These are phyloP conservation scores for Matsumurasca onukii DNA, from an alignment of 1,140 invertebrate species.

Conservation along the genomic window DNA sequence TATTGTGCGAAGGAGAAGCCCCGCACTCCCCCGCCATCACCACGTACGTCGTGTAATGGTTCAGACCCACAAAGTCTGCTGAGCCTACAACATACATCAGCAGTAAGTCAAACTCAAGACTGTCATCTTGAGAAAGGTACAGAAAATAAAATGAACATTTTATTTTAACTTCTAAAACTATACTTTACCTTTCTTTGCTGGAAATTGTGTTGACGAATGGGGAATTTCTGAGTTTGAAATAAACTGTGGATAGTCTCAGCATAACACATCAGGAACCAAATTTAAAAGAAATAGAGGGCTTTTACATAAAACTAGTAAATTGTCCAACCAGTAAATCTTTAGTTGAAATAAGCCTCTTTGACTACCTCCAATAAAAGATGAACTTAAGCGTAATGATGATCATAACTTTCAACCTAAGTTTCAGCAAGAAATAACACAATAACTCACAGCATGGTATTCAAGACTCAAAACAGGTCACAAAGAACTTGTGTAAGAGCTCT, in stretches of 20 bases:
- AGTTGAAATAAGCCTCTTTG: too few species aligned
- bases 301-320: too few species aligned
- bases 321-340: too few species aligned
- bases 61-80: slow-evolving; percentile 51
- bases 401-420: too few species aligned
- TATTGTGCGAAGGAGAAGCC: slow-evolving; percentile 20
- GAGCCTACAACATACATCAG: slow-evolving; percentile 34
- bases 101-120: not conserved
- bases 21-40: slow-evolving; percentile 5
- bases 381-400: too few species aligned
- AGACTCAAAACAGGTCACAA: too few species aligned
- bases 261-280: too few species aligned
- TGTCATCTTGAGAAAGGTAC: not conserved
- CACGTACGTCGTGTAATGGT: slow-evolving; percentile 46
- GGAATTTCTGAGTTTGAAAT: not conserved
- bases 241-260: not conserved
- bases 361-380: too few species aligned
- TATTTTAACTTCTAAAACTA: not conserved
- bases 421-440: too few species aligned
- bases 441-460: too few species aligned
- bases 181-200: not conserved
- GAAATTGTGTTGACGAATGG: not conserved
- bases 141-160: not conserved
- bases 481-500: too few species aligned
- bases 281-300: too few species aligned